Conservation (phyloP, 2,888 invertebrate genomes). For the Cecidostiba fungosa region DNA sequence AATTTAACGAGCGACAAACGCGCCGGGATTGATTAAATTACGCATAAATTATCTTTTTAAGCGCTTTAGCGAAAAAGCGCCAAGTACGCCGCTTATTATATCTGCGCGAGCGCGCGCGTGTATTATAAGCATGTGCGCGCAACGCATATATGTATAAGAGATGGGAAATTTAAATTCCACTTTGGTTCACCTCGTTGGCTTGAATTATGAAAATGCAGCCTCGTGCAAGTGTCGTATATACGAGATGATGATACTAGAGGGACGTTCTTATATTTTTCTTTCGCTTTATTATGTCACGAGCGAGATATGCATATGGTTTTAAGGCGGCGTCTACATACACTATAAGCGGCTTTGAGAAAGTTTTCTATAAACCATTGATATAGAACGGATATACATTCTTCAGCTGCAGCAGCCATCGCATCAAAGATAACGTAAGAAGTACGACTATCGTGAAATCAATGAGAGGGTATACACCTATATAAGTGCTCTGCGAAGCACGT, state of each 20-base stretch:
- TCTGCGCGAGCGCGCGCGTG: not conserved
- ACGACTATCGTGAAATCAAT: not conserved
- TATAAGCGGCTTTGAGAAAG: not conserved
- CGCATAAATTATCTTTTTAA: conserved; percentile 63
- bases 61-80: conserved; percentile 58
- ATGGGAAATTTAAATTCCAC: conserved; percentile 57
- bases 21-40: conserved; percentile 63
- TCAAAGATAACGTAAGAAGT: not conserved
- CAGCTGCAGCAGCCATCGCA: not conserved
- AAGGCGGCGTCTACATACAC: not conserved
- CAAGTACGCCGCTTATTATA: conserved; percentile 33
- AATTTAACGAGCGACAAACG: conserved; percentile 64
- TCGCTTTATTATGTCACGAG: conserved; percentile 5
- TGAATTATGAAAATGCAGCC: conserved; percentile 59
- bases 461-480: not conserved
- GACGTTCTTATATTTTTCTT: conserved; percentile 1
- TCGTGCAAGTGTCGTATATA: conserved; percentile 31
- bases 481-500: not conserved
- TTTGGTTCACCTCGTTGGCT: conserved; percentile 58
- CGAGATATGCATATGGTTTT: not conserved
- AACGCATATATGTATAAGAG: conserved; percentile 26
- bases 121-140: conserved; percentile 13
- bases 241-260: conserved; percentile 10
- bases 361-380: not conserved
- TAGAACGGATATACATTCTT: not conserved